Conservation (phyloP, 2,888 invertebrate genomes). For the Pachydiplax longipennis region DNA sequence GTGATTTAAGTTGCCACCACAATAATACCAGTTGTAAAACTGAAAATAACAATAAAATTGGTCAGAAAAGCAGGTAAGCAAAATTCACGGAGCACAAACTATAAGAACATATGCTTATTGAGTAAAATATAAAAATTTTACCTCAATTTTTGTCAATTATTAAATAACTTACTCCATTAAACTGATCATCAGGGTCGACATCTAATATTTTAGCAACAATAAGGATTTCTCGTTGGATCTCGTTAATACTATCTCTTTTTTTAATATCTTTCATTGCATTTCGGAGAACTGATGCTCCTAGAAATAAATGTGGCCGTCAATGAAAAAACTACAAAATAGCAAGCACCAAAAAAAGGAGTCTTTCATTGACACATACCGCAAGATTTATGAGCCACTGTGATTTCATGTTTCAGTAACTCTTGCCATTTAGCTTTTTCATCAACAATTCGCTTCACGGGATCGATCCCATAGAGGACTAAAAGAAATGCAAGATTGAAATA, state of each 20-base stretch:
- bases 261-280: neutral
- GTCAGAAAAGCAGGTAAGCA: neutral
- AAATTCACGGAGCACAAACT: too few species aligned
- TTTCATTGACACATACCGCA: neutral
- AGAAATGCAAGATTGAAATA: neutral
- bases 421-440: neutral
- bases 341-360: too few species aligned
- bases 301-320: too few species aligned
- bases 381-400: neutral
- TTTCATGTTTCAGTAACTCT: neutral
- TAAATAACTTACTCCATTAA: neutral
- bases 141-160: too few species aligned
- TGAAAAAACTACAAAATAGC: too few species aligned
- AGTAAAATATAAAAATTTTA: too few species aligned
- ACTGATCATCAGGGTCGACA: neutral
- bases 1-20: neutral
- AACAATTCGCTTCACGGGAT: neutral
- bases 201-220: neutral
- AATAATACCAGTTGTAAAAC: constrained; percentile 6
- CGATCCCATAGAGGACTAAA: neutral
- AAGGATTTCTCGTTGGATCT: neutral
- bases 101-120: too few species aligned
- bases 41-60: neutral
- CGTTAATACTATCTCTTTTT: too few species aligned
- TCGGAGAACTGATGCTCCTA: neutral